Conservation (phyloP, 2,113 vertebrate genomes). For the Ancistrus triradiatus region DNA sequence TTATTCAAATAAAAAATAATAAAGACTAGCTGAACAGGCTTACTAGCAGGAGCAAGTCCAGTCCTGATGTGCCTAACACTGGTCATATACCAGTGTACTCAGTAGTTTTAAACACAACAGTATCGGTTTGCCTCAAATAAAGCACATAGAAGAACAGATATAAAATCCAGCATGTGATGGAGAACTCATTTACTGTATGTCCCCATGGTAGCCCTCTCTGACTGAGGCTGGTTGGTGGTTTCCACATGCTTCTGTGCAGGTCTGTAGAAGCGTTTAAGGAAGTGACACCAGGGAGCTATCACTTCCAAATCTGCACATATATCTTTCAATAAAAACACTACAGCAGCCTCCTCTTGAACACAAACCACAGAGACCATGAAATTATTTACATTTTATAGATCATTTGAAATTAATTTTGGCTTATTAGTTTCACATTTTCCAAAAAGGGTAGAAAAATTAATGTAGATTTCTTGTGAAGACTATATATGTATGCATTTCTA, state of each 20-base stretch:
- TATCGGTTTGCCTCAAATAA: too few relatives aligned
- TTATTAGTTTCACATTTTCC: neutral
- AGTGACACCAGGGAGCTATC: neutral
- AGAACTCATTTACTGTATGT: neutral
- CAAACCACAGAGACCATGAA: neutral
- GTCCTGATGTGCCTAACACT: too few relatives aligned
- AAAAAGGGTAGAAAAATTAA: neutral
- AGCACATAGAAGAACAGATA: neutral
- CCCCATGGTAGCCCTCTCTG: neutral
- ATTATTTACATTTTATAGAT: neutral
- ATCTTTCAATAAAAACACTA: constrained; percentile 35
- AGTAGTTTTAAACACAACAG: too few relatives aligned
- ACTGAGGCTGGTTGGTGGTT: too few relatives aligned
- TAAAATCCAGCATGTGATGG: neutral
- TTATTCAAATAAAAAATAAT: too few relatives aligned
- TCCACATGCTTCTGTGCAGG: neutral
- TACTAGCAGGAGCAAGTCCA: too few relatives aligned
- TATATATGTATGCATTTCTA: too few relatives aligned
- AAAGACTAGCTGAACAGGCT: too few relatives aligned
- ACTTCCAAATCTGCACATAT: constrained; percentile 24
- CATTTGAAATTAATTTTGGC: neutral
- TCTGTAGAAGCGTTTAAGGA: neutral
- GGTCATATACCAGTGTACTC: too few relatives aligned
- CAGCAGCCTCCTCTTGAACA: neutral
- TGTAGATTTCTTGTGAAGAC: too few relatives aligned